Conservation (phyloP, 2,888 invertebrate species). For the Chrysotoxum bicinctum region DNA sequence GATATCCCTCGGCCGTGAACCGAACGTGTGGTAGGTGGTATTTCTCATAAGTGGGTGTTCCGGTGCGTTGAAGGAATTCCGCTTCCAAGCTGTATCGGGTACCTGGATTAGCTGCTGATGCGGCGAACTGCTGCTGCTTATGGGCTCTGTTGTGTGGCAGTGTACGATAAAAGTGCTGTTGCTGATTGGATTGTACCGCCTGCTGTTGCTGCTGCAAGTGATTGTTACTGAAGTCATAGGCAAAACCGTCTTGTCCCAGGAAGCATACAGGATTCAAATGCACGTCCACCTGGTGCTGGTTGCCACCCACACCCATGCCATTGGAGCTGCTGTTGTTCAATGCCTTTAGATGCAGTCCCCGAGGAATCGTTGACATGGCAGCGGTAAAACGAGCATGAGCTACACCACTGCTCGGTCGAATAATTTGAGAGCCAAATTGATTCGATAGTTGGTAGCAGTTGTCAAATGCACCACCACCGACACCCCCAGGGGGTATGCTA, state of each 20-base stretch:
- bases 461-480: constrained; percentile 75
- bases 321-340: constrained; percentile 28
- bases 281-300: constrained; percentile 87
- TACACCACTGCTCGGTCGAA: constrained; percentile 75
- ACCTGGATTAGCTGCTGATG: constrained; percentile 83
- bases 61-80: constrained; percentile 84
- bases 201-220: constrained; percentile 78
- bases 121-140: constrained; percentile 77
- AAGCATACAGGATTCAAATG: constrained; percentile 90
- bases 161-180: constrained; percentile 87
- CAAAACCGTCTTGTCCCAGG: constrained; percentile 89
- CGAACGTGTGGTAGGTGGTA: constrained; percentile 84
- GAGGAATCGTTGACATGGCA: constrained; percentile 83
- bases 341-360: constrained; percentile 82
- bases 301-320: constrained; percentile 76
- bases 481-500: constrained; percentile 74
- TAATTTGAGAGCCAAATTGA: constrained; percentile 83
- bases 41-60: constrained; percentile 83
- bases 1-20: constrained; percentile 91
- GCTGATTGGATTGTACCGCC: constrained; percentile 75
- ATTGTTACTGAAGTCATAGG: constrained; percentile 82
- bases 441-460: constrained; percentile 82
- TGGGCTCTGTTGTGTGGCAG: constrained; percentile 87
- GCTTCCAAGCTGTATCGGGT: constrained; percentile 86
- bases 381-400: constrained; percentile 78